A percentile compares a stretch with the other conserved stretches of the same genome.
Conservation (phyloP, 1,140 invertebrate species). For the Drosophila nikananu region DNA sequence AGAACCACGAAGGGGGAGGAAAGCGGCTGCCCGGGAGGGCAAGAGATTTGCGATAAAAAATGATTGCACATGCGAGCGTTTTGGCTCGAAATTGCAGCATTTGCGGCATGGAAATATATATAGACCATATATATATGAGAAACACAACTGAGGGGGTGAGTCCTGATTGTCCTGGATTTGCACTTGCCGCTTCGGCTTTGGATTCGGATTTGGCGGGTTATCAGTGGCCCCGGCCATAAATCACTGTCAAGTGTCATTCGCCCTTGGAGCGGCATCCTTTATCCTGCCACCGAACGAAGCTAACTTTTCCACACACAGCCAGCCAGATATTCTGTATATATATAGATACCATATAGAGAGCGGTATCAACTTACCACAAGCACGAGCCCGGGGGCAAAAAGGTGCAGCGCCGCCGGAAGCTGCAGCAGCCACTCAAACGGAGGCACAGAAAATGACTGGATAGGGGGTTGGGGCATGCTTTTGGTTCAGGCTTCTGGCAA, state of each 20-base stretch:
- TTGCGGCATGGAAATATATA: slow-evolving; percentile 79
- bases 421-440: slow-evolving; percentile 67
- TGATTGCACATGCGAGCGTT: slow-evolving; percentile 80
- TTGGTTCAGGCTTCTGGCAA: slow-evolving; percentile 9
- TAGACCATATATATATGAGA: slow-evolving; percentile 29
- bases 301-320: slow-evolving; percentile 60
- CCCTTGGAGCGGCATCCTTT: slow-evolving; percentile 64
- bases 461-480: background rate
- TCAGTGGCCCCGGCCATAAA: slow-evolving; percentile 81
- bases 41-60: slow-evolving; percentile 81
- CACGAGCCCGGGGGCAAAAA: slow-evolving; percentile 69
- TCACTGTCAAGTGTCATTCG: slow-evolving; percentile 85
- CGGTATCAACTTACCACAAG: slow-evolving; percentile 69
- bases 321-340: slow-evolving; percentile 23
- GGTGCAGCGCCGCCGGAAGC: slow-evolving; percentile 74
- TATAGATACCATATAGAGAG: slow-evolving; percentile 25
- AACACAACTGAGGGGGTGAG: slow-evolving; percentile 19
- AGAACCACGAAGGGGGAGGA: slow-evolving; percentile 25
- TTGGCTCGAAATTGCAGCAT: slow-evolving; percentile 75
- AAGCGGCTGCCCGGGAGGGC: slow-evolving; percentile 10
- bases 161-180: slow-evolving; percentile 60
- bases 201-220: slow-evolving; percentile 67
- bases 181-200: slow-evolving; percentile 67
- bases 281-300: slow-evolving; percentile 48
- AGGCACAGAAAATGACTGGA: slow-evolving; percentile 15